Conservation (phyloP, 2,888 invertebrate species). For the Ophion slaviceki region DNA sequence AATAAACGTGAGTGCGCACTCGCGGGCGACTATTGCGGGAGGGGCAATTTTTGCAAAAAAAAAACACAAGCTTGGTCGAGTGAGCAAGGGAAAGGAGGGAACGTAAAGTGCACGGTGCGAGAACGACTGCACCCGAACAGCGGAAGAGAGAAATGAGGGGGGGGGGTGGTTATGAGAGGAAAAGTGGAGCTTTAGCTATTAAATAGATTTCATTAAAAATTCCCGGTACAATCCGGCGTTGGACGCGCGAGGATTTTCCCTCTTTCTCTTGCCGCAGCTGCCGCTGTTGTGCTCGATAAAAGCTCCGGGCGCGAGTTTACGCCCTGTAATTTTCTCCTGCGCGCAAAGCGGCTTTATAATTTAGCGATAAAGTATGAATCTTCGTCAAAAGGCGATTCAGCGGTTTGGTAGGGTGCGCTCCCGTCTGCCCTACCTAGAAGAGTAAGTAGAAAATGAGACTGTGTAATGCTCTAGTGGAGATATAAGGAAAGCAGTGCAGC, state of each 20-base stretch:
- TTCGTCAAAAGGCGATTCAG: conserved; percentile 54
- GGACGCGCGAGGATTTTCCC: conserved; percentile 36
- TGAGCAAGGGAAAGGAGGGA: conserved; percentile 26
- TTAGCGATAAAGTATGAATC: conserved; percentile 65
- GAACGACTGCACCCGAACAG: neutral
- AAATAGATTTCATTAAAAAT: conserved; percentile 76
- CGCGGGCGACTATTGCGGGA: conserved; percentile 66
- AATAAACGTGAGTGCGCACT: conserved; percentile 73
- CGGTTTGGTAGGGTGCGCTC: conserved; percentile 1
- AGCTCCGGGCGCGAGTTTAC: conserved; percentile 59
- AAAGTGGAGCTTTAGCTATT: conserved; percentile 65
- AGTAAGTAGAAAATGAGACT: conserved; percentile 52
- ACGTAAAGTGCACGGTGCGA: conserved; percentile 14
- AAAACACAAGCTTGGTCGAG: conserved; percentile 18
- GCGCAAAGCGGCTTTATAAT: conserved; percentile 60
- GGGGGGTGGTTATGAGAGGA: conserved; percentile 8
- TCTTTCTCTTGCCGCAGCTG: conserved; percentile 4
- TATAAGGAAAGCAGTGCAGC: neutral
- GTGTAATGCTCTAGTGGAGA: conserved; percentile 40
- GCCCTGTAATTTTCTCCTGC: conserved; percentile 62
- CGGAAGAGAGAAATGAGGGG: neutral
- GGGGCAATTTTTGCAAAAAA: conserved; percentile 38
- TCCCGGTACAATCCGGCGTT: conserved; percentile 63
- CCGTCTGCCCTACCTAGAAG: conserved; percentile 1
- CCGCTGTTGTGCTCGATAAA: conserved; percentile 61